These are phyloP conservation scores for Astyanax mexicanus DNA, from an alignment of 2,797 vertebrate genomes.

Conservation along the genomic window DNA sequence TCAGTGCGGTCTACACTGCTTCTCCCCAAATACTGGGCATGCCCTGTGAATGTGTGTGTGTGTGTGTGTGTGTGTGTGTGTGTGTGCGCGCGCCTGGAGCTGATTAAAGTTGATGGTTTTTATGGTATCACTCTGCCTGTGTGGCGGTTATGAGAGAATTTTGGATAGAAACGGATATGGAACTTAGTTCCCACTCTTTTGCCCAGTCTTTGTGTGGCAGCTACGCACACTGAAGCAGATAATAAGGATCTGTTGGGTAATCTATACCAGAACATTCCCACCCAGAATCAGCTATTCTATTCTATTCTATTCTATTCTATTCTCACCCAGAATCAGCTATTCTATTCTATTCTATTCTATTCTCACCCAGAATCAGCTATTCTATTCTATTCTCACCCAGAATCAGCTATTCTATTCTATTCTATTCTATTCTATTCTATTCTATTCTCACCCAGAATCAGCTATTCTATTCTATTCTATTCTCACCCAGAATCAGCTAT, in stretches of 20 bases:
- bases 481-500: too few species aligned
- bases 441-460: too few species aligned
- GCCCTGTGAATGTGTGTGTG: conserved; percentile 25
- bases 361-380: too few species aligned
- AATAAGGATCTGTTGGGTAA: conserved; percentile 35
- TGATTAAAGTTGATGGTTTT: conserved; percentile 64
- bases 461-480: too few species aligned
- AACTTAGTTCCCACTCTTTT: conserved; percentile 53
- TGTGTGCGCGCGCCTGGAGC: conserved; percentile 51
- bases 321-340: too few species aligned
- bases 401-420: too few species aligned
- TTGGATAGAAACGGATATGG: conserved; percentile 65
- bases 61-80: conserved; percentile 17
- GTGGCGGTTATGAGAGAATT: conserved; percentile 68
- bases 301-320: background rate
- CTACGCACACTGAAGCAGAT: conserved; percentile 30
- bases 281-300: conserved; percentile 5
- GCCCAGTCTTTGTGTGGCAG: conserved; percentile 47
- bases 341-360: background rate
- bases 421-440: too few species aligned
- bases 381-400: too few species aligned
- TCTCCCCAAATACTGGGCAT: conserved; percentile 38
- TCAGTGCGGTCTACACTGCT: conserved; percentile 32
- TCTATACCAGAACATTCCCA: background rate
- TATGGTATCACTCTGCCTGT: conserved; percentile 63